Percentiles rank a stretch among this genome's conserved stretches.
phyloP scores from a whole-genome alignment of 2,113 vertebrate species.

The Xiphophorus hellerii region DNA sequence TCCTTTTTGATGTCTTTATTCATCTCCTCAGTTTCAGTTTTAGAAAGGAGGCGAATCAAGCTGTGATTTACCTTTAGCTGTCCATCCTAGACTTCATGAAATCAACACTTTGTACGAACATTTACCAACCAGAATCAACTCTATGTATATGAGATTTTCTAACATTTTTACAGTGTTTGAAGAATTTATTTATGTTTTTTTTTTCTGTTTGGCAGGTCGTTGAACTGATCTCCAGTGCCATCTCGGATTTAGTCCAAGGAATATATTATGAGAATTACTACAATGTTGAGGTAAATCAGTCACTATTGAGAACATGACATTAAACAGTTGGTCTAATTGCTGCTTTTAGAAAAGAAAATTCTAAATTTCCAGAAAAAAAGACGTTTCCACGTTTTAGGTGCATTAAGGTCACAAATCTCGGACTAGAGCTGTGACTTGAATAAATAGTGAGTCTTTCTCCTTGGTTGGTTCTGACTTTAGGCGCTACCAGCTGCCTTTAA shows the following conservation, averaged over 20 bases:
- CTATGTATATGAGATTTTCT: neutral
- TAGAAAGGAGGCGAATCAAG: neutral
- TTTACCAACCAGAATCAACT: neutral
- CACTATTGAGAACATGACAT: neutral
- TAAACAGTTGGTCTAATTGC: neutral
- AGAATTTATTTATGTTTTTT: neutral
- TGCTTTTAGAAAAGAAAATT: neutral
- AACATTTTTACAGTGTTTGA: neutral
- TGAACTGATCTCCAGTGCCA: conserved; percentile 94
- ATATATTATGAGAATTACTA: conserved; percentile 89
- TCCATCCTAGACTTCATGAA: neutral
- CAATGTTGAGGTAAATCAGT: conserved; percentile 82
- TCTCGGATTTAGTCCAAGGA: conserved; percentile 95
- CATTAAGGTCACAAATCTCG: conserved; percentile 3
- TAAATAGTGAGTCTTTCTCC: conserved; percentile 5
- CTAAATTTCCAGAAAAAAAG: neutral
- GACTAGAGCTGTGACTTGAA: conserved; percentile 11
- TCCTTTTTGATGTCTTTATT: neutral
- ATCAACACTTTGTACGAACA: neutral
- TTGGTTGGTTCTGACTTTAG: neutral
- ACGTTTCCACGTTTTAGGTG: neutral
- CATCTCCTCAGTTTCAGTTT: neutral
- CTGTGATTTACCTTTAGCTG: no score
- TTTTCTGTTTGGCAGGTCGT: conserved; percentile 85
- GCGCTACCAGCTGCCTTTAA: conserved; percentile 2